Evolutionary conservation across 2,797 vertebrate species (phyloP).

Genomic region (Eleutherodactylus coqui): DNA sequence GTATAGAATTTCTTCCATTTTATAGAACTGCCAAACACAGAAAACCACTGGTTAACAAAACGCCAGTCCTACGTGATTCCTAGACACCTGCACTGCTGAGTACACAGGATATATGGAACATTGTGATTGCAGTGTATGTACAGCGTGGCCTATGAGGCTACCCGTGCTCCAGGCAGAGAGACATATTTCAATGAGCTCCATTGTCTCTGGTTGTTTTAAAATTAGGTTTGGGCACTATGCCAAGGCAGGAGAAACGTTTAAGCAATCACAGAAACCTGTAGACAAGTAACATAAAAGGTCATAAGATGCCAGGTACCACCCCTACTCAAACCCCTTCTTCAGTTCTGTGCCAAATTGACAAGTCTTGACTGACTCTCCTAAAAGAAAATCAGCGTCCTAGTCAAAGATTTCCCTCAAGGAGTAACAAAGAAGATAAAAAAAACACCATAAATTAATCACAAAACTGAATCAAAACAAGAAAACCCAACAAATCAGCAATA

Average conservation of each 20-base stretch:
- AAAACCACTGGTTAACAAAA: background rate
- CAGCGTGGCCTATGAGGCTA: constrained; percentile 1
- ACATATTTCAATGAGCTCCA: constrained; percentile 64
- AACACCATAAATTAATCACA: background rate
- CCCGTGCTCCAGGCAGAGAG: constrained; percentile 52
- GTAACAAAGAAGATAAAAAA: background rate
- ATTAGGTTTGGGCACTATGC: constrained; percentile 67
- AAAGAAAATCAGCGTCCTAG: constrained; percentile 23
- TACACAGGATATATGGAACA: background rate
- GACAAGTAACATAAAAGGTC: constrained; percentile 68
- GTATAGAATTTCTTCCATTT: background rate
- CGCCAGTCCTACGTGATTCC: background rate
- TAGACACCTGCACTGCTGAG: constrained; percentile 25
- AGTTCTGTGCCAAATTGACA: constrained; percentile 52
- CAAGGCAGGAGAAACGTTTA: constrained; percentile 72
- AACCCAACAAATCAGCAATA: background rate
- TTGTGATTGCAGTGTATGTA: background rate
- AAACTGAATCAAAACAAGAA: constrained; percentile 26
- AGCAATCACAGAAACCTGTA: constrained; percentile 71
- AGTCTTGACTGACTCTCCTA: constrained; percentile 31
- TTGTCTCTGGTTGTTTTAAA: constrained; percentile 68
- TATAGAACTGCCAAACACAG: background rate
- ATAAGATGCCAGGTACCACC: constrained; percentile 69
- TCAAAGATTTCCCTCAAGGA: constrained; percentile 33
- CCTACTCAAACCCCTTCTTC: constrained; percentile 64